Base-by-base conservation (phyloP, 2,797 vertebrate genomes). In the Hipposideros larvatus region DNA sequence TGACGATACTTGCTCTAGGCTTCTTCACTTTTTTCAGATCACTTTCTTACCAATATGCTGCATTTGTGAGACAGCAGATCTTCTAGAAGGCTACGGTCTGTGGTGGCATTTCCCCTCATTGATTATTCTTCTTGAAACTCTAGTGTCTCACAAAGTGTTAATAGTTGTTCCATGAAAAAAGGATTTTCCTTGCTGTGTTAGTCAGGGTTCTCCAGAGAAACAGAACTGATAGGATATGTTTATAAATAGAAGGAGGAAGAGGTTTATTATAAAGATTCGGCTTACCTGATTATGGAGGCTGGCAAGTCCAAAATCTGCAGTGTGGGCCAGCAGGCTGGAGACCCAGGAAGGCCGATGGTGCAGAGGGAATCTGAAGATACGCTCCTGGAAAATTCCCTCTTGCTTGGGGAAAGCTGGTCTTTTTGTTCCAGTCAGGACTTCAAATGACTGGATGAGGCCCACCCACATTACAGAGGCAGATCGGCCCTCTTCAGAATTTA, bases 281-380 rank as follows among this genome's bases (percentile, higher is more conserved):
- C 11, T 79, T 4, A 31, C 13, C 4, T 80, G 77, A 73, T 65
- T 43, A 31, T 1, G 13, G 82, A 63, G 43, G 16, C 5, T 16
- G 59, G 5, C 5, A 55, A 46, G 2, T 79, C 28, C 87, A 19
- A 18, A 87, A n/a, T 70, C 63, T 68, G 4, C 34, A 28, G 19
- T 24, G 48, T 34, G 31, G 48, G 10, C n/a, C 73, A 13, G 26
- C 21, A 41, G 68, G 14, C 5, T 57, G 6, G 19, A 66, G 66
- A 43, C 75, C 22, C 57, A 22, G 71, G n/a, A 51, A 2, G 79
- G 19, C n/a, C 0, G 0, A 31, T 7, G 3, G 24, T 13, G 9
- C 21, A 2, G 15, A 37, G 11, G 51, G 59, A 22, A 26, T 55
- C 34, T 16, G 11, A 61, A 37, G 74, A 18, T 5, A 1, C n/a